Evolutionary conservation across 2,113 vertebrate genomes (phyloP), one percentile per base, ranked within the genome.

Genomic region (Cinclus mexicanus): DNA sequence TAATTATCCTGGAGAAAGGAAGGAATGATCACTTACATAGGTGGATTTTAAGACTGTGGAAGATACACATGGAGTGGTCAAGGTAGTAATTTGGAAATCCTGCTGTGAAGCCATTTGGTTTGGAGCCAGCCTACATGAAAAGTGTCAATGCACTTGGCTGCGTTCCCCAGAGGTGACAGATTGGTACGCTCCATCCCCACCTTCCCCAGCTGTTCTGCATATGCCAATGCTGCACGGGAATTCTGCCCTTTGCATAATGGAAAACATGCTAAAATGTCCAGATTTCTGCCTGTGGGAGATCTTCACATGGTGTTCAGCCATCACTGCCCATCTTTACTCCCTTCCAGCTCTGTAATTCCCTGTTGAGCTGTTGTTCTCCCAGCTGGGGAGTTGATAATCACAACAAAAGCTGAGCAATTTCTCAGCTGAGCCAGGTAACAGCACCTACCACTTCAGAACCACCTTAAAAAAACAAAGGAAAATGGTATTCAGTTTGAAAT

Each of bases 81-180:
- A 49, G 57, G 70, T 14, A 59, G 37, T n/a, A 44, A 65, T 57
- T 53, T 83, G 85, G 65, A 83, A 87, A 78, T 42, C 70, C 61
- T 87, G 81, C 87, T 72, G 15, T 68, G 80, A 79, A 72, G n/a
- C 53, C 53, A 11, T 57, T 91, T 90, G 87, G 61, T 89, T 59
- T 64, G 39, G 70, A 91, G 87, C 61, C 92, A 93, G 59, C 1
- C 10, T 64, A 26, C 9, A 2, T 35, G 74, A 76, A 39, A 76
- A 83, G 22, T 60, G 41, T 82, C 65, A 14, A 21, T 49, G 63
- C 33, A 4, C 74, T 93, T 96, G 92, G 95, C 94, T 90, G 92
- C 88, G 83, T 88, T 92, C 68, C 92, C 67, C 61, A 94, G 44
- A 28, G 88, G 55, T 49, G 90, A 88, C 88, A 93, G 95, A 55